A percentile compares a stretch with the other conserved stretches of the same genome.
Conservation (phyloP, 2,888 invertebrate genomes). For the Norana najaformis region DNA sequence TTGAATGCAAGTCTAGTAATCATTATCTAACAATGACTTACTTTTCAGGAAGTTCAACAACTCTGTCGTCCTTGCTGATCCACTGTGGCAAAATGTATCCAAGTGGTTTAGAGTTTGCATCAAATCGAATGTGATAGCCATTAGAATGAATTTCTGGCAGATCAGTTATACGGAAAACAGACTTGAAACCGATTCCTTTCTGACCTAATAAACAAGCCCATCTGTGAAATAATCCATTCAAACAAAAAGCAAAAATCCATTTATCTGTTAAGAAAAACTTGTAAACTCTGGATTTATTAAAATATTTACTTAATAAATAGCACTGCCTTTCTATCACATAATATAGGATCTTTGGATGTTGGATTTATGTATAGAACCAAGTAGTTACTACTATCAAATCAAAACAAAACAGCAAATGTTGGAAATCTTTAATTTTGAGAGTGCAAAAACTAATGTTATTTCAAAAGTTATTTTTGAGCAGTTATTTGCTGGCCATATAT, state of each 20-base stretch:
- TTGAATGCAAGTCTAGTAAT: neutral
- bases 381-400: no score
- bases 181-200: constrained; percentile 64
- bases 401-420: no score
- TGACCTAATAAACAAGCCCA: constrained; percentile 52
- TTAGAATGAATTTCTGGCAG: constrained; percentile 61
- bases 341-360: no score
- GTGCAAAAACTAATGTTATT: no score
- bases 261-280: no score
- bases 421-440: no score
- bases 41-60: neutral
- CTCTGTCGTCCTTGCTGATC: constrained; percentile 43
- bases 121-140: constrained; percentile 60
- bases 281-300: no score
- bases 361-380: no score
- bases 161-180: constrained; percentile 61
- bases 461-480: no score
- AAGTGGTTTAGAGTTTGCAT: constrained; percentile 57
- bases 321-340: no score
- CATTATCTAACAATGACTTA: neutral
- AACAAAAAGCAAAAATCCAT: neutral
- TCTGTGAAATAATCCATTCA: neutral
- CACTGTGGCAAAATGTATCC: constrained; percentile 62
- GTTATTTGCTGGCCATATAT: no score
- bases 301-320: no score